Conservation (phyloP, 2,888 invertebrate genomes). For the Cotesia congregata region DNA sequence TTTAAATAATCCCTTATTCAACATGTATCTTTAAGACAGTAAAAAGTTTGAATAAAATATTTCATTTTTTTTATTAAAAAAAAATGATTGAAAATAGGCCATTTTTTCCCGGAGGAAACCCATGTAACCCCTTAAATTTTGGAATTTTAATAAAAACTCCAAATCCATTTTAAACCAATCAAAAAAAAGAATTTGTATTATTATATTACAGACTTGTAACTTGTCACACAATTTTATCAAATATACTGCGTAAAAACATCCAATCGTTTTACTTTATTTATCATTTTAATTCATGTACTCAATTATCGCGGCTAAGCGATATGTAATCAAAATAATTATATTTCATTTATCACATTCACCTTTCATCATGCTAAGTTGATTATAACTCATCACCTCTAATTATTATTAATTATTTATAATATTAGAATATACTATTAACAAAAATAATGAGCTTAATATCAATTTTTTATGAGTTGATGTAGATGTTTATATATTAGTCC, state of each 20-base stretch:
- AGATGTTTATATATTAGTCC: conserved; percentile 22
- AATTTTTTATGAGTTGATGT: conserved; percentile 3
- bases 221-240: neutral
- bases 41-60: too few relatives aligned
- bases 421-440: neutral
- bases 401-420: conserved; percentile 4
- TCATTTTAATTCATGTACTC: neutral
- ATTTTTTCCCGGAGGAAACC: too few relatives aligned
- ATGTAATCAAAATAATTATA: neutral
- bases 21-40: too few relatives aligned
- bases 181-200: neutral
- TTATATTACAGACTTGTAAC: neutral
- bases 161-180: neutral
- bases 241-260: neutral
- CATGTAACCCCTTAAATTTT: neutral
- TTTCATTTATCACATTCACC: neutral
- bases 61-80: too few relatives aligned
- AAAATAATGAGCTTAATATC: neutral
- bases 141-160: neutral
- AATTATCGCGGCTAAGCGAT: neutral
- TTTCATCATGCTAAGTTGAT: neutral
- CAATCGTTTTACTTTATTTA: neutral
- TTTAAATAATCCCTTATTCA: too few relatives aligned
- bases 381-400: neutral
- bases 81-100: too few relatives aligned